These are phyloP conservation scores for Gymnoscopelus braueri DNA, from an alignment of 2,797 vertebrate genomes.

Conservation along the genomic window DNA sequence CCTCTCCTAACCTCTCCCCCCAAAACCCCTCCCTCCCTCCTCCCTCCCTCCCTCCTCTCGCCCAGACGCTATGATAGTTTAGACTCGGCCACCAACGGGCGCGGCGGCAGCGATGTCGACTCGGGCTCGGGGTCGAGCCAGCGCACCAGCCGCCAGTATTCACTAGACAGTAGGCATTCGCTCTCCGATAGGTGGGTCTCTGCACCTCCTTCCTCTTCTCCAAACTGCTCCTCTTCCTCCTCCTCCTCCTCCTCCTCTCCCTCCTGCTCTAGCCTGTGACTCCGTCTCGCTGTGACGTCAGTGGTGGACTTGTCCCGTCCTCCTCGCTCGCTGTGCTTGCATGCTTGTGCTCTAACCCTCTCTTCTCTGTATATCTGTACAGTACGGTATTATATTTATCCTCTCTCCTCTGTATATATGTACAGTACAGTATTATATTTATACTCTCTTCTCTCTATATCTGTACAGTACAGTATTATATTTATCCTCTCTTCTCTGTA, in stretches of 20 bases:
- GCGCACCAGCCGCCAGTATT: slow-evolving; percentile 91
- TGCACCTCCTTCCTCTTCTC: slow-evolving; percentile 57
- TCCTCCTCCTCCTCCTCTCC: slow-evolving; percentile 67
- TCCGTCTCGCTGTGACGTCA: slow-evolving; percentile 86
- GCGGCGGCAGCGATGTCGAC: slow-evolving; percentile 88
- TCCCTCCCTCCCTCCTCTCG: slow-evolving; percentile 73
- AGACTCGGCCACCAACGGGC: slow-evolving; percentile 93
- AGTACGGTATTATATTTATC: slow-evolving; percentile 51
- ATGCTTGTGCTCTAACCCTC: slow-evolving; percentile 83
- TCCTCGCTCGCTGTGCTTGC: slow-evolving; percentile 86
- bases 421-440: background rate
- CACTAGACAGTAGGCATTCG: slow-evolving; percentile 94
- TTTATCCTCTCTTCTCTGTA: slow-evolving; percentile 48
- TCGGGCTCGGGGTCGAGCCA: slow-evolving; percentile 93
- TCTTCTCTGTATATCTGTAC: slow-evolving; percentile 57
- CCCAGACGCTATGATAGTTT: slow-evolving; percentile 95
- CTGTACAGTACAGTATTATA: background rate
- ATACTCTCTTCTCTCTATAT: background rate
- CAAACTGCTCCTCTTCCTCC: slow-evolving; percentile 65
- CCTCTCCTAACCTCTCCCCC: slow-evolving; percentile 82
- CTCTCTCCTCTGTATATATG: slow-evolving; percentile 34
- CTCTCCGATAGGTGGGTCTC: slow-evolving; percentile 91
- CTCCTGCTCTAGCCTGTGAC: slow-evolving; percentile 84
- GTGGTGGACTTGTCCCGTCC: slow-evolving; percentile 85
- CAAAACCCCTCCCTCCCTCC: slow-evolving; percentile 68